Evolutionary conservation across 2,888 invertebrate species (phyloP), one percentile per base, ranked within the genome.

Genomic region (Ormyrus pomaceus): DNA sequence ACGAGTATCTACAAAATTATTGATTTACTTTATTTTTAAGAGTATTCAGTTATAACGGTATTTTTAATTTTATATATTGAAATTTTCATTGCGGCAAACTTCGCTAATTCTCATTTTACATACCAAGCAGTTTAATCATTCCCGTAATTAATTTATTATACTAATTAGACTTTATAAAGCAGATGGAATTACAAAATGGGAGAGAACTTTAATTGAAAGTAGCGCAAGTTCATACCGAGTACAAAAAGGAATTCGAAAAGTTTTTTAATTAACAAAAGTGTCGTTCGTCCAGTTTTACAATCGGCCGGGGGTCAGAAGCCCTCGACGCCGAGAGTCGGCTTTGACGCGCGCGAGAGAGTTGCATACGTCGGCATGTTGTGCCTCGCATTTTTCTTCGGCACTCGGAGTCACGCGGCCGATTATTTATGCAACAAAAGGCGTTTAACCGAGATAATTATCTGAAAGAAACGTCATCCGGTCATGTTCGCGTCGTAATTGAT

Each of bases 251-350:
- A 50, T 56, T 58, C 8, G 74, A n/a, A 50, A 66, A 66, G 48
- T 65, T 74, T 74, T 74, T 74, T 58, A 74, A 74, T 74, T 74
- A 74, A 66, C 64, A 45, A 19, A 58, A 74, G 65, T 58, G 10
- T 64, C 9, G 46, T 13, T 53, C 46, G 9, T 61, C 19, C 19
- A 74, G 50, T 50, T 74, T 65, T 50, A 61, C 61, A 72, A 45
- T 53, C 61, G 51, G 6, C 9, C 10, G 9, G 56, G 58, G 2
- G 46, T 5, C 34, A 5, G 51, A 46, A 10, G 48, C 19, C 19
- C 19, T 19, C 19, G 19, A 19, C 19, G 19, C 19, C 19, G 1
- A 1, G n/a, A 6, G 62, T 62, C 46, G 46, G 48, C 7, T 7
- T 34, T 45, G 50, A 58, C 48, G 34, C 1, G 4, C 45, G 58